These are phyloP conservation scores for Cecidostiba fungosa DNA, from an alignment of 2,888 invertebrate species.

Conservation along the genomic window DNA sequence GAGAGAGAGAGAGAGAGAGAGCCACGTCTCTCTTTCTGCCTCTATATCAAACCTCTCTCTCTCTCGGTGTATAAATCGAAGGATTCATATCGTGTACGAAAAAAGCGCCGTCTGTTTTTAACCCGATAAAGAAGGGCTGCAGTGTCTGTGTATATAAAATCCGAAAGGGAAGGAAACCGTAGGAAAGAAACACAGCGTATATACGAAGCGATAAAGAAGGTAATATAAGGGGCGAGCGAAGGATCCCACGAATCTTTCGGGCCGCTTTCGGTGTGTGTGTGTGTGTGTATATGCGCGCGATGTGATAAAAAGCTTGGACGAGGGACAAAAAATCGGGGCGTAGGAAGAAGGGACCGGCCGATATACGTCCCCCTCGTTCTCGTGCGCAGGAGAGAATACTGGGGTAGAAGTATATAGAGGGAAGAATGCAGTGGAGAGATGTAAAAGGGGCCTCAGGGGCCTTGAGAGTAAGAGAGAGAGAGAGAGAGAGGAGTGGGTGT, in stretches of 20 bases:
- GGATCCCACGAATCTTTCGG: constrained; percentile 50
- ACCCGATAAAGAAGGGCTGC: constrained; percentile 38
- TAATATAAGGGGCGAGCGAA: constrained; percentile 18
- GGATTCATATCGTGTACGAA: constrained; percentile 26
- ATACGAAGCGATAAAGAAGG: background rate
- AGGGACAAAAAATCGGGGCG: constrained; percentile 33
- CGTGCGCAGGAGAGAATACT: background rate
- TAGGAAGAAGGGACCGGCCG: constrained; percentile 11
- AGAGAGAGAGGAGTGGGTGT: constrained; percentile 26
- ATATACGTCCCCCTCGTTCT: background rate
- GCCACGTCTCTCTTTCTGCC: background rate
- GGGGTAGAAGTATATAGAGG: background rate
- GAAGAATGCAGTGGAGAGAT: background rate
- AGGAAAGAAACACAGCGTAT: background rate
- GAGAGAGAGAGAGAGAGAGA: too few relatives aligned
- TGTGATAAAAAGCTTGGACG: constrained; percentile 52
- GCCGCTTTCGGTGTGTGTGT: background rate
- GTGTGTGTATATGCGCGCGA: background rate
- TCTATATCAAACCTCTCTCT: background rate
- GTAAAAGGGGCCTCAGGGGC: background rate
- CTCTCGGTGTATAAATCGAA: background rate
- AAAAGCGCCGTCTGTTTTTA: constrained; percentile 5
- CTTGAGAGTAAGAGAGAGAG: constrained; percentile 29
- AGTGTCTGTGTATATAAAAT: background rate
- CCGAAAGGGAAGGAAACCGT: constrained; percentile 41